These are phyloP conservation scores for Pipra filicauda DNA, from an alignment of 2,113 vertebrate species.

Conservation along the genomic window DNA sequence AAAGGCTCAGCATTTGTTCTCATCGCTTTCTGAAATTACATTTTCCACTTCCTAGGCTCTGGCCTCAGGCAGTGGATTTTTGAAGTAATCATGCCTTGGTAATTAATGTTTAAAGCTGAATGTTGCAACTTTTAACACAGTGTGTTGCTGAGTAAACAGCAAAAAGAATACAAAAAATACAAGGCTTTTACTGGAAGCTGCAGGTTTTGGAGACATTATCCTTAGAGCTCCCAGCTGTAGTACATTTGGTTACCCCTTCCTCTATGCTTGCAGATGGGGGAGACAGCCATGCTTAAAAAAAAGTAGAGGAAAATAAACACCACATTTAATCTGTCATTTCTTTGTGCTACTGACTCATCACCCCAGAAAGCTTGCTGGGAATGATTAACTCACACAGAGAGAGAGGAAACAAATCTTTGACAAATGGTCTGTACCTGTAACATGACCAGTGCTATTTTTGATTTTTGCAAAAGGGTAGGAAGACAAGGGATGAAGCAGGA, in stretches of 20 bases:
- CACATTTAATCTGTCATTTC: background rate
- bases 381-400: background rate
- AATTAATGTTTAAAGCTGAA: slow-evolving; percentile 53
- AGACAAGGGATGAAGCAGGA: background rate
- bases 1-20: slow-evolving; percentile 43
- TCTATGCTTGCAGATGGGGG: background rate
- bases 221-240: background rate
- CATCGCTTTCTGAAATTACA: slow-evolving; percentile 35
- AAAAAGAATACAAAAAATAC: background rate
- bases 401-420: background rate
- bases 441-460: background rate
- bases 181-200: background rate
- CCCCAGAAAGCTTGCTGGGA: background rate
- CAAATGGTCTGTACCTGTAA: background rate
- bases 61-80: slow-evolving; percentile 53
- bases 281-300: background rate
- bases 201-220: background rate
- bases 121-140: slow-evolving; percentile 40
- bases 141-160: slow-evolving; percentile 7
- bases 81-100: slow-evolving; percentile 29
- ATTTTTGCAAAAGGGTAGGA: background rate
- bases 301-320: background rate
- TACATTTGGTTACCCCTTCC: background rate
- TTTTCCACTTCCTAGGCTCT: slow-evolving; percentile 56
- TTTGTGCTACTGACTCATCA: background rate